Conservation (phyloP, 92 coral and sea anemone species). For the Ricordea florida region DNA sequence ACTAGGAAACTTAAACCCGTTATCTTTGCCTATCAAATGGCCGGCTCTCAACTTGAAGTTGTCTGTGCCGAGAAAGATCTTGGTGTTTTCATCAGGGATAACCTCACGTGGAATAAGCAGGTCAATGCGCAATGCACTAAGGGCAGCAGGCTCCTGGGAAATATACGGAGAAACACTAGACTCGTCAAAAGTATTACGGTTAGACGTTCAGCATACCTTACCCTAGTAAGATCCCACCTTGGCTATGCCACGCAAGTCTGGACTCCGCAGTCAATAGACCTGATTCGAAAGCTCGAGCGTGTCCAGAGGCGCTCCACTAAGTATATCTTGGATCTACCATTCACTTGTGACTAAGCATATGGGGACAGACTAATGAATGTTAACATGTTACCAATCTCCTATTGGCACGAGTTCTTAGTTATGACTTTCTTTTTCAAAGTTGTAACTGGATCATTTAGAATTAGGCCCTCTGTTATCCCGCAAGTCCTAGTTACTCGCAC, state of each 20-base stretch:
- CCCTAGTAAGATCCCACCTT: conserved; percentile 33
- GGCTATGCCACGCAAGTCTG: conserved; percentile 61
- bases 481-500: not conserved
- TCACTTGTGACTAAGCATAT: not conserved
- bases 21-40: no score
- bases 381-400: conserved; percentile 6
- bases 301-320: conserved; percentile 51
- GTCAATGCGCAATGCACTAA: conserved; percentile 19
- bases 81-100: conserved; percentile 5
- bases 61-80: conserved; percentile 20
- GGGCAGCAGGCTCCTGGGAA: conserved; percentile 34
- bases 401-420: conserved; percentile 31
- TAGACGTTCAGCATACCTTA: conserved; percentile 22
- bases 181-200: not conserved
- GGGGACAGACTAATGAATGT: conserved; percentile 18
- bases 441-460: not conserved
- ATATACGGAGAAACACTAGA: conserved; percentile 16
- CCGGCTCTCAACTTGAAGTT: no score
- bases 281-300: conserved; percentile 43
- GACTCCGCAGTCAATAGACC: conserved; percentile 48
- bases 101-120: conserved; percentile 35
- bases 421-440: not conserved
- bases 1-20: no score
- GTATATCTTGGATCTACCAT: conserved; percentile 24
- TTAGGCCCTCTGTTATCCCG: conserved; percentile 16